phyloP scores from a whole-genome alignment of 2,797 vertebrate species.

The Podargus strigoides region DNA sequence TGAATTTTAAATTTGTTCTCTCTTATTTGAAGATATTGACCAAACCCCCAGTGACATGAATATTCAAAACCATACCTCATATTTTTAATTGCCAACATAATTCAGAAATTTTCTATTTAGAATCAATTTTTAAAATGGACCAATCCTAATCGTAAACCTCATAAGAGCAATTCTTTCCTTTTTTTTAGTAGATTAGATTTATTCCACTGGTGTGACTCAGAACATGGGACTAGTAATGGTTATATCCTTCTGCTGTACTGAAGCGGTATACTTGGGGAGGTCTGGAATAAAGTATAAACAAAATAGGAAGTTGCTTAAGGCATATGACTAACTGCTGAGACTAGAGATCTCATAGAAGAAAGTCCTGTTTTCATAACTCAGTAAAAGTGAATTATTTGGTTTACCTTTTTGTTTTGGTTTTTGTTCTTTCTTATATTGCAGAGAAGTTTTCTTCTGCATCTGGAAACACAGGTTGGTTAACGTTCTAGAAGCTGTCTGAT shows the following conservation, averaged over 20 bases:
- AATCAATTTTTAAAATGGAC: neutral
- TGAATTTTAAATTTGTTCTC: slow-evolving; percentile 30
- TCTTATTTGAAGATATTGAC: slow-evolving; percentile 13
- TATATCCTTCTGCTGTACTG: neutral
- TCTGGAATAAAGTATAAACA: neutral
- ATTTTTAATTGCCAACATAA: slow-evolving; percentile 35
- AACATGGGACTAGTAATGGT: neutral
- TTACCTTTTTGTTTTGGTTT: neutral
- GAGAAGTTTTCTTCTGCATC: neutral
- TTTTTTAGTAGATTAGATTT: neutral
- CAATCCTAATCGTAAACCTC: neutral
- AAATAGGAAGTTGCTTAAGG: neutral
- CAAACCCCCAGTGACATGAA: neutral
- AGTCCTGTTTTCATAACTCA: neutral
- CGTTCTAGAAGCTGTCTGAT: neutral
- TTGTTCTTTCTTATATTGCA: neutral
- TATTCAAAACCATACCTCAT: slow-evolving; percentile 17
- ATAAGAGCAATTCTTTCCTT: neutral
- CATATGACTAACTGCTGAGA: neutral
- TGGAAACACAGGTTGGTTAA: neutral
- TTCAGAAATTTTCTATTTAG: slow-evolving; percentile 6
- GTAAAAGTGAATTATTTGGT: neutral
- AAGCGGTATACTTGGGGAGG: neutral
- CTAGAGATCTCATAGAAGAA: neutral
- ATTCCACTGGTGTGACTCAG: rapidly evolving